Evolutionary conservation across 2,113 vertebrate genomes (phyloP), one percentile per base, ranked within the genome.

Genomic region (Murina feae): DNA sequence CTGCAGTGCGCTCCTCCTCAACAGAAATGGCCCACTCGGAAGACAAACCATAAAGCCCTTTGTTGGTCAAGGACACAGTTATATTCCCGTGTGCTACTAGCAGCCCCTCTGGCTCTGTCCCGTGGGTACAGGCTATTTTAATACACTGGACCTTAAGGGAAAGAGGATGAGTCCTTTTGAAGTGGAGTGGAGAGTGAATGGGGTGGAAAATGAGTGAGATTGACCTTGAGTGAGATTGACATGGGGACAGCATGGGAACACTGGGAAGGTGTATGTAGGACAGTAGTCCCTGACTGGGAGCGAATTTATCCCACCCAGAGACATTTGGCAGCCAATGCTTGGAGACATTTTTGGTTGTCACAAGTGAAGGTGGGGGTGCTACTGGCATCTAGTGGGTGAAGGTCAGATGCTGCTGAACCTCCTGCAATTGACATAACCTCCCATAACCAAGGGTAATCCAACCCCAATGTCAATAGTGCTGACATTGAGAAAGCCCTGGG

Each of bases 381-480:
- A 3, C 18, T 65, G 60, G 12, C 2, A 6, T 88, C 47, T 76
- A 25, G 39, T 17, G 30, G 28, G 35, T 30, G 14, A 72, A 76
- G 66, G 17, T 16, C 30, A 69, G 42, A 37, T 58, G 28, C 80
- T 49, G 11, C 53, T 25, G 8, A 44, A 28, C 17, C 4, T 63
- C 30, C 47, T 35, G 2, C 25, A 49, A 10, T 1, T 14, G 39
- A 13, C 23, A 55, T n/a, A 18, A 16, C 18, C 51, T 85, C 44
- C n/a, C 28, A 6, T 12, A 37, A 25, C 32, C 60, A 9, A 23
- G 13, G 37, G 2, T n/a, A 28, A n/a, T 9, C 25, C 20, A 60
- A 30, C 51, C 14, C 0, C 16, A n/a, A 18, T 78, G 47, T 49
- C 51, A 32, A 0, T 17, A 39, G 2, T 32, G 23, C n/a, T 0